A percentile compares a stretch with the other conserved stretches of the same genome.
Evolutionary conservation across 1,140 invertebrate genomes (phyloP).

Genomic region (Solenopsis fugax): DNA sequence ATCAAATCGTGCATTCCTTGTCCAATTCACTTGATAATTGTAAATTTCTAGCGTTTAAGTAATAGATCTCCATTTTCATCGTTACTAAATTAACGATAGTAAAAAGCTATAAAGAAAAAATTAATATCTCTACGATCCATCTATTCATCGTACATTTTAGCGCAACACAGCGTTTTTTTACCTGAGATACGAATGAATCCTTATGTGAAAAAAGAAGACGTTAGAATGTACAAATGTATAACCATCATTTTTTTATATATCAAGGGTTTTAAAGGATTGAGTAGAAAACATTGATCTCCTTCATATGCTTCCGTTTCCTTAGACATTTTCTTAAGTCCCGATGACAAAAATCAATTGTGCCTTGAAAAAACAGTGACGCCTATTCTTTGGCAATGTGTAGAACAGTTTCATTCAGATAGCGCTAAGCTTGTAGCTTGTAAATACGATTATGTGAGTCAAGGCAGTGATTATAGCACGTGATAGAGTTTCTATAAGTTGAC

Average conservation of each 20-base stretch:
- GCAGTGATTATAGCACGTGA: constrained; percentile 75
- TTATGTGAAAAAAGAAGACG: constrained; percentile 45
- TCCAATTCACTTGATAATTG: neutral
- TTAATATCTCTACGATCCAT: constrained; percentile 9
- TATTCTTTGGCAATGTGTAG: constrained; percentile 33
- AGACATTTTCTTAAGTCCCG: neutral
- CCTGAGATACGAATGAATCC: constrained; percentile 47
- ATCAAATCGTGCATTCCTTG: constrained; percentile 1
- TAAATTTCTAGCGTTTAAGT: constrained; percentile 15
- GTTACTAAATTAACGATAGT: constrained; percentile 16
- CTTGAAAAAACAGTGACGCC: constrained; percentile 26
- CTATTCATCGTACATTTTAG: constrained; percentile 32
- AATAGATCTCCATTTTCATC: constrained; percentile 12
- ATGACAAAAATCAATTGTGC: constrained; percentile 24
- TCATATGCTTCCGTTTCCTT: neutral
- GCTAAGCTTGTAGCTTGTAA: constrained; percentile 56
- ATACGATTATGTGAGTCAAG: constrained; percentile 70
- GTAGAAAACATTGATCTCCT: constrained; percentile 50
- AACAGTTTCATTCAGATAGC: constrained; percentile 43
- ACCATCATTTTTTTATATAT: neutral
- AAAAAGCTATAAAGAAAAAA: constrained; percentile 6
- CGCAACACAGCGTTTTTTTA: constrained; percentile 31
- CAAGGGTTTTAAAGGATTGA: constrained; percentile 47
- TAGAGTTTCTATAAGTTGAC: constrained; percentile 34
- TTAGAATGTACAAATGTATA: constrained; percentile 26